These are phyloP conservation scores for Onychomys leucogaster DNA, from an alignment of 2,797 vertebrate genomes.

Conservation along the genomic window DNA sequence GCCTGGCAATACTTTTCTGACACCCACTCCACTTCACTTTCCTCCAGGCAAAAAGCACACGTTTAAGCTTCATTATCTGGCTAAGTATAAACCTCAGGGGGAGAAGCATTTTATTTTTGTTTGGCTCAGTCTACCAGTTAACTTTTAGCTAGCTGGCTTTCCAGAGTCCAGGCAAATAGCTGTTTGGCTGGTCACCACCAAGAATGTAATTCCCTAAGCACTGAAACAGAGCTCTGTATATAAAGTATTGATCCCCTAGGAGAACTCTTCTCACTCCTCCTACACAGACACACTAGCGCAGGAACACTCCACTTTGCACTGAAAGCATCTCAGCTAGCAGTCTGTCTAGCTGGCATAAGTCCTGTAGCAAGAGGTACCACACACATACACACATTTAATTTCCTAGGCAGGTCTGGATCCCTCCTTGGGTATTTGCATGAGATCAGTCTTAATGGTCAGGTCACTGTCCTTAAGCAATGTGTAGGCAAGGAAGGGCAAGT, in stretches of 20 bases:
- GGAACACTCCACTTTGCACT: not conserved
- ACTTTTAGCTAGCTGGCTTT: not conserved
- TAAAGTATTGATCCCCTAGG: conserved; percentile 6
- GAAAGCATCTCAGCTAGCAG: conserved; percentile 11
- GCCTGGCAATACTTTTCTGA: conserved; percentile 46
- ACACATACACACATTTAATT: not conserved
- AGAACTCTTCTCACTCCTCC: conserved; percentile 41
- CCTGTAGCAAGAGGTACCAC: not conserved
- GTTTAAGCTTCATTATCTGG: conserved; percentile 57
- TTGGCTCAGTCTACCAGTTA: not conserved
- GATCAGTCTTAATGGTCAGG: not conserved
- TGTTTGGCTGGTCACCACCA: conserved; percentile 1
- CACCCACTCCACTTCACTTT: conserved; percentile 64
- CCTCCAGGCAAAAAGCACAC: conserved; percentile 52
- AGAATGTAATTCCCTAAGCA: conserved; percentile 45
- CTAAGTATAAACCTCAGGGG: conserved; percentile 58
- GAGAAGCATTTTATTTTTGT: conserved; percentile 22
- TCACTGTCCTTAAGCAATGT: not conserved
- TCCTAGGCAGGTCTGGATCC: not conserved
- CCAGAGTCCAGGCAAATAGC: conserved; percentile 38
- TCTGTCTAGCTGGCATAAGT: not conserved
- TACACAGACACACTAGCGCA: conserved; percentile 3
- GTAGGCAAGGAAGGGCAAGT: not conserved
- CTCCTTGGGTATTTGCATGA: not conserved
- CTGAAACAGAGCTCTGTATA: conserved; percentile 29